Percentiles rank a stretch among this genome's conserved stretches.
These are phyloP conservation scores for Haemorhous mexicanus DNA, from an alignment of 2,113 vertebrate species.

Conservation along the genomic window DNA sequence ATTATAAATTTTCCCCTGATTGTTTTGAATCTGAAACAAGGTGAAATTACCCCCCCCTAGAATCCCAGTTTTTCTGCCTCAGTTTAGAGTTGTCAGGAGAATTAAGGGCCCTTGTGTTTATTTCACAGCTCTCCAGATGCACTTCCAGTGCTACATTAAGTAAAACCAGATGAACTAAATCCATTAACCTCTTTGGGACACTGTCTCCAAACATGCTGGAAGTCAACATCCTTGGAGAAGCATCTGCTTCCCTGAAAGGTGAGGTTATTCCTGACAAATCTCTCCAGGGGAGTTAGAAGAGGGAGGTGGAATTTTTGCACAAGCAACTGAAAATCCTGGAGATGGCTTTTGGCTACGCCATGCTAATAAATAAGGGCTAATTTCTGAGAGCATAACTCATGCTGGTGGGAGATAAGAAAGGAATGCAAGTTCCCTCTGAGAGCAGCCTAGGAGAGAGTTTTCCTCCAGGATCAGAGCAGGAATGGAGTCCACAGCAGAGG, in stretches of 20 bases:
- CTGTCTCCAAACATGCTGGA: slow-evolving; percentile 31
- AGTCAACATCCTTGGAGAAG: slow-evolving; percentile 28
- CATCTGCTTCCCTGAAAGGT: slow-evolving; percentile 34
- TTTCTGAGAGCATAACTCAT: slow-evolving; percentile 70
- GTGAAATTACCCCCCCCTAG: accelerated
- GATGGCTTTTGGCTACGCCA: slow-evolving; percentile 69
- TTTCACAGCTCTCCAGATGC: not conserved
- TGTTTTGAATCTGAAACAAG: not conserved
- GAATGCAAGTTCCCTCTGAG: slow-evolving; percentile 72
- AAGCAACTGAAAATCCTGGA: slow-evolving; percentile 54
- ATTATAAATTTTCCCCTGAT: not conserved
- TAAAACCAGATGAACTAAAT: not conserved
- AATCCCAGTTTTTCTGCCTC: not conserved
- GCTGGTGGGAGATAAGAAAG: slow-evolving; percentile 75
- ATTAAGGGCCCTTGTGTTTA: not conserved
- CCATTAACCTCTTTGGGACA: not conserved
- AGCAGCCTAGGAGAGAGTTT: slow-evolving; percentile 64
- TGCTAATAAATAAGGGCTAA: slow-evolving; percentile 65
- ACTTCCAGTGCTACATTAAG: not conserved
- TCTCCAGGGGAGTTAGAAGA: slow-evolving; percentile 50
- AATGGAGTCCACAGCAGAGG: slow-evolving; percentile 64
- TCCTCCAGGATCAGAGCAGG: slow-evolving; percentile 70
- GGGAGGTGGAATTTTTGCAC: slow-evolving; percentile 64
- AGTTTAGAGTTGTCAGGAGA: not conserved
- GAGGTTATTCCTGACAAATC: slow-evolving; percentile 52